phyloP scores from a whole-genome alignment of 2,888 invertebrate species.

The Geophilus truncorum region DNA sequence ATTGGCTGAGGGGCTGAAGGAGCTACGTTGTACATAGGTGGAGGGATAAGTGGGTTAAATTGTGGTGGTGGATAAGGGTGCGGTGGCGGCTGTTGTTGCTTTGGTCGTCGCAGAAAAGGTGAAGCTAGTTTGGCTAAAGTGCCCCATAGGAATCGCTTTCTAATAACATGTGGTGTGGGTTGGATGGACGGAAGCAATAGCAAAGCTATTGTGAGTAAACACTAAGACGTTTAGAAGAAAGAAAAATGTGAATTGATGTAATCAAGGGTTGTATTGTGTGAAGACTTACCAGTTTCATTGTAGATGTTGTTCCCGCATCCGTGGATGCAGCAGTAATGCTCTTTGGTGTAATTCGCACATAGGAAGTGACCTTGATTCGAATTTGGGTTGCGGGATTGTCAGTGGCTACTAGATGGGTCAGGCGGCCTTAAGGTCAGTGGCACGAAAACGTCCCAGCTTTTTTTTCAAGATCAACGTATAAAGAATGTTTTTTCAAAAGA shows the following conservation, averaged over 20 bases:
- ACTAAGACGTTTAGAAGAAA: background rate
- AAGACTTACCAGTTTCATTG: constrained; percentile 28
- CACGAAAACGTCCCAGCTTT: constrained; percentile 13
- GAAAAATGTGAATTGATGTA: background rate
- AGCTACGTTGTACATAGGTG: constrained; percentile 30
- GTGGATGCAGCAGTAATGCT: background rate
- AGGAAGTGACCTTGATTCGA: background rate
- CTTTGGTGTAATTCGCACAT: background rate
- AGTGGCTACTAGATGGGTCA: constrained; percentile 34
- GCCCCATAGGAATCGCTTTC: constrained; percentile 29
- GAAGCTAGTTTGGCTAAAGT: constrained; percentile 12
- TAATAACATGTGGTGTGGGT: background rate
- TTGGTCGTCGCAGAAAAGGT: constrained; percentile 14
- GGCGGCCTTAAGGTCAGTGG: constrained; percentile 34
- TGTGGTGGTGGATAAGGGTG: background rate
- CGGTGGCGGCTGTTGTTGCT: background rate
- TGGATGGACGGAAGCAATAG: background rate
- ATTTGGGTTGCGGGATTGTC: constrained; percentile 25
- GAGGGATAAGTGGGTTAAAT: background rate
- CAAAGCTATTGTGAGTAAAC: background rate
- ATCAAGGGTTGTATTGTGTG: background rate
- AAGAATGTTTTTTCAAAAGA: background rate
- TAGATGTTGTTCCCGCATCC: background rate
- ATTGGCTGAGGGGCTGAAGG: constrained; percentile 29
- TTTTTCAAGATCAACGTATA: background rate